These are phyloP conservation scores for Sapajus apella DNA, from an alignment of 2,113 vertebrate genomes.

Conservation along the genomic window DNA sequence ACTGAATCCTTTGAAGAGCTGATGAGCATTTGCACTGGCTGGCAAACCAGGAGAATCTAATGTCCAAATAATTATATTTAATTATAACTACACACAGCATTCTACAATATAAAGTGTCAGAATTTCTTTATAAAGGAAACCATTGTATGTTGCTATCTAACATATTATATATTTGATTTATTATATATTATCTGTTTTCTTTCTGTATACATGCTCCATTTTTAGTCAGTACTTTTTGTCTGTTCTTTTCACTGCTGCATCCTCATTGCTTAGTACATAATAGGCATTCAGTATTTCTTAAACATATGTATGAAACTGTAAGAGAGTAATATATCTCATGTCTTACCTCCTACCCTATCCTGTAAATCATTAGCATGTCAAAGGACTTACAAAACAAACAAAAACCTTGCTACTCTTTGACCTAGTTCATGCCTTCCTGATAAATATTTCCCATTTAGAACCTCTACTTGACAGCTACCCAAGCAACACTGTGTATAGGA, in stretches of 20 bases:
- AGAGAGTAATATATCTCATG: neutral
- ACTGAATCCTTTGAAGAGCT: slow-evolving; percentile 99
- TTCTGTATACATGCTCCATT: neutral
- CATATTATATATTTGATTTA: slow-evolving; percentile 13
- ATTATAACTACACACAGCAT: slow-evolving; percentile 60
- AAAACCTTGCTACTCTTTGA: neutral
- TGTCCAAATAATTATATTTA: slow-evolving; percentile 57
- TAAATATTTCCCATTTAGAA: slow-evolving; percentile 36
- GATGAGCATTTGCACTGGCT: slow-evolving; percentile 97
- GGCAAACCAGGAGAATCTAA: slow-evolving; percentile 98
- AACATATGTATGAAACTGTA: neutral
- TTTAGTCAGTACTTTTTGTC: neutral
- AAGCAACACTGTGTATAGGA: neutral
- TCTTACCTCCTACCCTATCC: neutral
- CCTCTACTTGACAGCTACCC: neutral
- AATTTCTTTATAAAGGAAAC: slow-evolving; percentile 28
- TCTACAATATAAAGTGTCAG: slow-evolving; percentile 8
- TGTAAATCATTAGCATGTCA: slow-evolving; percentile 4
- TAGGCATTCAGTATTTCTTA: slow-evolving; percentile 28
- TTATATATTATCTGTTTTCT: neutral
- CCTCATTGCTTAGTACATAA: neutral
- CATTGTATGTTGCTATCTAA: neutral
- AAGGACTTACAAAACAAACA: neutral
- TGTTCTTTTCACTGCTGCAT: neutral
- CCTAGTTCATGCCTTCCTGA: neutral